Evolutionary conservation across 2,113 vertebrate genomes (phyloP).

Genomic region (Strix uralensis): DNA sequence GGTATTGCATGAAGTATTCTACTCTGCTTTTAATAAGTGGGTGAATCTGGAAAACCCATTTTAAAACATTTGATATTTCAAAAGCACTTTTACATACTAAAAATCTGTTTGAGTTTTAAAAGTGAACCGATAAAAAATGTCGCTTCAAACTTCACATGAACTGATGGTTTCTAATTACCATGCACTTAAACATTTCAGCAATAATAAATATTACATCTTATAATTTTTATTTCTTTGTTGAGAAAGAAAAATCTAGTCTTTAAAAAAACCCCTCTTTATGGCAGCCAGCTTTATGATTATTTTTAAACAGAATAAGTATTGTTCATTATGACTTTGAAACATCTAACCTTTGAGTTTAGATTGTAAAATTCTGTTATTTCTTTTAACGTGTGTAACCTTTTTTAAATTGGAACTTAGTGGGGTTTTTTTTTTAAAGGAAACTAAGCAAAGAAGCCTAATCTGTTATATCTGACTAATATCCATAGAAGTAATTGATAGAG

Average conservation of each 20-base stretch:
- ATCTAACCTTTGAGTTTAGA: neutral
- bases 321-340: neutral
- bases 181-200: neutral
- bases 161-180: neutral
- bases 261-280: neutral
- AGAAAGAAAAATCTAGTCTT: neutral
- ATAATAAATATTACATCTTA: neutral
- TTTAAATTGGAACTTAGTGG: neutral
- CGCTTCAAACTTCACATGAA: neutral
- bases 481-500: neutral
- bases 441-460: neutral
- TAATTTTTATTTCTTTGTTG: neutral
- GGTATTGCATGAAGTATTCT: slow-evolving; percentile 72
- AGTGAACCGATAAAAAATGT: neutral
- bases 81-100: neutral
- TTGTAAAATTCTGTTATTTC: neutral
- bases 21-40: neutral
- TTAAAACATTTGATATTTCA: neutral
- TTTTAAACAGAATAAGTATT: neutral
- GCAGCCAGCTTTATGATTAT: neutral
- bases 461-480: neutral
- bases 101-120: neutral
- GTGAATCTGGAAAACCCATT: neutral
- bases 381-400: neutral
- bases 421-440: neutral